Evolutionary conservation across 1,140 invertebrate species (phyloP).

Genomic region (Daktulosphaira vitifoliae): DNA sequence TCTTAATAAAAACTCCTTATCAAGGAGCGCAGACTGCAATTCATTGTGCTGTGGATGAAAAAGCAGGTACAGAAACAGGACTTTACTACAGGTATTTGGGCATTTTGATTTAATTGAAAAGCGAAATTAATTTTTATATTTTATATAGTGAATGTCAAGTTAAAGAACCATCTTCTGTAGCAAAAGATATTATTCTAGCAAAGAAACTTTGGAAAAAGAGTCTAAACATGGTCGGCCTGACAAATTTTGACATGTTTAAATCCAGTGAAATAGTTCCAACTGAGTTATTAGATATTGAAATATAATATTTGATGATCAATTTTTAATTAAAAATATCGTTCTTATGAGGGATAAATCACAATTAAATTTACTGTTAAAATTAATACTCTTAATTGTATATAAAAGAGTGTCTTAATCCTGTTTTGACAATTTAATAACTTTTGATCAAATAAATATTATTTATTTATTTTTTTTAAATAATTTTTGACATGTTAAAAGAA

Average conservation of each 20-base stretch:
- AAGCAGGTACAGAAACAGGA: slow-evolving; percentile 54
- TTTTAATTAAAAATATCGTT: too few relatives aligned
- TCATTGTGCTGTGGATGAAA: slow-evolving; percentile 64
- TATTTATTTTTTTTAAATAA: too few relatives aligned
- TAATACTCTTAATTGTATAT: too few relatives aligned
- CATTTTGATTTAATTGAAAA: too few relatives aligned
- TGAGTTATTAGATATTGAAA: background rate
- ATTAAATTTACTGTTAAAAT: too few relatives aligned
- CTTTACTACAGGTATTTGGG: slow-evolving; percentile 51
- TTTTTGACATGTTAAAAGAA: too few relatives aligned
- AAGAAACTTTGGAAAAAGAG: slow-evolving; percentile 49
- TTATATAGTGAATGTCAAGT: slow-evolving; percentile 50
- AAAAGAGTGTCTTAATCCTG: too few relatives aligned
- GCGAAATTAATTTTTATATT: too few relatives aligned
- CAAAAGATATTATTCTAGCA: slow-evolving; percentile 47
- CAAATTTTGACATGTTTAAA: slow-evolving; percentile 33
- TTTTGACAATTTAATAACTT: too few relatives aligned
- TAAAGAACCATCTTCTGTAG: slow-evolving; percentile 45
- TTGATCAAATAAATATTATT: too few relatives aligned
- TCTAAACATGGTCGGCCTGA: slow-evolving; percentile 38
- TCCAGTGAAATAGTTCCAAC: background rate
- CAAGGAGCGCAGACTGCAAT: slow-evolving; percentile 72
- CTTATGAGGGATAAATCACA: too few relatives aligned
- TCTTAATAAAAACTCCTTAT: slow-evolving; percentile 52
- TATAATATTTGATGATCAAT: too few relatives aligned